phyloP scores from a whole-genome alignment of 53 echinoderm and acorn worm species.

The Crossaster papposus region DNA sequence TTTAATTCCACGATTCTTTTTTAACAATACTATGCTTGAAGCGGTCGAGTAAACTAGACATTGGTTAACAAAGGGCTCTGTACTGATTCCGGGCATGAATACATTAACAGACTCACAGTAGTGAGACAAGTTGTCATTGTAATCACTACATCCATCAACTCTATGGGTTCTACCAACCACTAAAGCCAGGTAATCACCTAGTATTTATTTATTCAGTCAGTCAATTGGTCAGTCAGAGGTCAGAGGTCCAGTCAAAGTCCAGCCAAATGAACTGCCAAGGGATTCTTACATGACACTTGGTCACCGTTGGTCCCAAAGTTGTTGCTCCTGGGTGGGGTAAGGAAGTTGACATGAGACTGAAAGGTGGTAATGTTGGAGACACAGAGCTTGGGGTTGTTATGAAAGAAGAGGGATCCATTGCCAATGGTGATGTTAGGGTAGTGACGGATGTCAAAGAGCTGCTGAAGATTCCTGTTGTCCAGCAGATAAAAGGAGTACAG shows the following conservation, averaged over 20 bases:
- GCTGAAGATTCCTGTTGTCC: slow-evolving; percentile 90
- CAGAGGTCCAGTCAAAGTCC: neutral
- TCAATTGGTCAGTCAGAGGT: no score
- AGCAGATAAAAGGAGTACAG: slow-evolving; percentile 83
- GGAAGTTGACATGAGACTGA: slow-evolving; percentile 52
- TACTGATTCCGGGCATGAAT: no score
- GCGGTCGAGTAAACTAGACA: no score
- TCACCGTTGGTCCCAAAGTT: slow-evolving; percentile 87
- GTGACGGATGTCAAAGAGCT: slow-evolving; percentile 71
- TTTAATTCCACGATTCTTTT: no score
- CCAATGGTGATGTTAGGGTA: slow-evolving; percentile 84
- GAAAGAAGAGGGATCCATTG: slow-evolving; percentile 81
- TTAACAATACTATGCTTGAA: no score
- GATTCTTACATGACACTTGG: slow-evolving; percentile 88
- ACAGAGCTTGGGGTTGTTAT: slow-evolving; percentile 95
- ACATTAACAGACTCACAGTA: no score
- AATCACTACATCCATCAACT: no score
- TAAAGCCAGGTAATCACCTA: no score
- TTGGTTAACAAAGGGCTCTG: no score
- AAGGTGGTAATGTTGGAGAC: slow-evolving; percentile 72
- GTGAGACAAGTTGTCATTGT: no score
- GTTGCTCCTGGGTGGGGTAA: slow-evolving; percentile 37
- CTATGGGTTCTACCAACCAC: no score
- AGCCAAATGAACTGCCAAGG: neutral
- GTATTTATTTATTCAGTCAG: no score